These are phyloP conservation scores for Lethrus apterus DNA, from an alignment of 1,140 invertebrate genomes.

Conservation along the genomic window DNA sequence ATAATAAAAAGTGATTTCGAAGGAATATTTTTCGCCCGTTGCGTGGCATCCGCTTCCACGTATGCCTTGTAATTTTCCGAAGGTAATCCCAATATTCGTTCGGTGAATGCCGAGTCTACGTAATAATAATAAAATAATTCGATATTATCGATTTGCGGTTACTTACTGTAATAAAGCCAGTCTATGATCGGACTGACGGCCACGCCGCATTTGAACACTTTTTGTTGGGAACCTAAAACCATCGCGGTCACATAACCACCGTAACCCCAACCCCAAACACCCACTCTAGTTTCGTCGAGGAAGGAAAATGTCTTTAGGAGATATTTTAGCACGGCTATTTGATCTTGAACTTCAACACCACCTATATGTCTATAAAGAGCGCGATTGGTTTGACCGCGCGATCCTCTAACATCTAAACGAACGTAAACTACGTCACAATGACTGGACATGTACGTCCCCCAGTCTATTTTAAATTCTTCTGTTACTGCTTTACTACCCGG, in stretches of 20 bases:
- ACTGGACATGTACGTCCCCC: constrained; percentile 89
- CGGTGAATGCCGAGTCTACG: constrained; percentile 90
- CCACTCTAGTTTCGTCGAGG: constrained; percentile 78
- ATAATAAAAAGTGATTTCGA: constrained; percentile 80
- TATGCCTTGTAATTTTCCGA: constrained; percentile 88
- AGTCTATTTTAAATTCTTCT: constrained; percentile 77
- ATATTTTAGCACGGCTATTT: constrained; percentile 70
- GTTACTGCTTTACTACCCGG: constrained; percentile 83
- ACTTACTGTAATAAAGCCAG: constrained; percentile 91
- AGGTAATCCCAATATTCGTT: constrained; percentile 81
- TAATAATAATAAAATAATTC: constrained; percentile 19
- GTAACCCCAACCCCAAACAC: constrained; percentile 96
- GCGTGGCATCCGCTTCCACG: constrained; percentile 82
- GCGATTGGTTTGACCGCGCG: constrained; percentile 70
- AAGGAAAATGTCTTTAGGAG: constrained; percentile 75
- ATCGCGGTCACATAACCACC: constrained; percentile 88
- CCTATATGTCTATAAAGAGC: constrained; percentile 74
- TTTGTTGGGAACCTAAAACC: constrained; percentile 76
- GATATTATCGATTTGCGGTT: not conserved
- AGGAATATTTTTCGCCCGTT: constrained; percentile 75
- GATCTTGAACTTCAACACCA: constrained; percentile 80
- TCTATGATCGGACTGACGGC: constrained; percentile 90
- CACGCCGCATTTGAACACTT: constrained; percentile 84
- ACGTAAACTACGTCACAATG: constrained; percentile 85
- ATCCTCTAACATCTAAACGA: constrained; percentile 79